Evolutionary conservation across 2,888 invertebrate genomes (phyloP), one percentile per base, ranked within the genome.

Genomic region (Axea sp.): DNA sequence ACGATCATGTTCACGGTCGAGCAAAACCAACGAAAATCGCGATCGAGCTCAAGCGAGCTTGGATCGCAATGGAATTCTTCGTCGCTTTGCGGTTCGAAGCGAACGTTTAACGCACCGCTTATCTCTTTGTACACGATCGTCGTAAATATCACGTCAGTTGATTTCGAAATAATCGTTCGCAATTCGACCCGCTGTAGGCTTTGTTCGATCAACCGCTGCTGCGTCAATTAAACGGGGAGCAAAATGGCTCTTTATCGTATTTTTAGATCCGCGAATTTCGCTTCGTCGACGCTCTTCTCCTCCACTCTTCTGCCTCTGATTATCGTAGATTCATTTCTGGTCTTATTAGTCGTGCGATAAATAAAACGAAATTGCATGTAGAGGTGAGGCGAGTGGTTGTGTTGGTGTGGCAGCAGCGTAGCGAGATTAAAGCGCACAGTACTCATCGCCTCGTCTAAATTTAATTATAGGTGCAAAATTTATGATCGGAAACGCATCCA

Each of bases 221-320:
- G 26, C 51, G 47, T 37, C 39, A 68, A 60, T 49, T 72, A 68
- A 78, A 73, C 76, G 49, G 75, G 76, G 81, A 81, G 83, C 80
- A 80, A 77, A 81, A 77, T 77, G 76, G 76, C 72, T 73, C 76
- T 75, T 76, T 73, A 69, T 77, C 65, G 81, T 83, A 83, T 83
- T 83, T 81, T 81, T 83, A 83, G 83, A 80, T 72, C 19, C 14
- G 65, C 53, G 37, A 57, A 47, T 8, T 41, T 30, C 19, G 30
- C 28, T 45, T 57, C 7, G 24, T 33, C 30, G 33, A 6, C 17
- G 1, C 8, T 14, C 8, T 37, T 9, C 9, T 37, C 11, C 35
- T 17, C 8, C 19, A 19, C 19, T 19, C 19, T 19, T 33, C 9
- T 33, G 2, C 12, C 14, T 33, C 12, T 1, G 6, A 14, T 2